Conservation (phyloP, 1,140 invertebrate species). For the Plutomurus gul region DNA sequence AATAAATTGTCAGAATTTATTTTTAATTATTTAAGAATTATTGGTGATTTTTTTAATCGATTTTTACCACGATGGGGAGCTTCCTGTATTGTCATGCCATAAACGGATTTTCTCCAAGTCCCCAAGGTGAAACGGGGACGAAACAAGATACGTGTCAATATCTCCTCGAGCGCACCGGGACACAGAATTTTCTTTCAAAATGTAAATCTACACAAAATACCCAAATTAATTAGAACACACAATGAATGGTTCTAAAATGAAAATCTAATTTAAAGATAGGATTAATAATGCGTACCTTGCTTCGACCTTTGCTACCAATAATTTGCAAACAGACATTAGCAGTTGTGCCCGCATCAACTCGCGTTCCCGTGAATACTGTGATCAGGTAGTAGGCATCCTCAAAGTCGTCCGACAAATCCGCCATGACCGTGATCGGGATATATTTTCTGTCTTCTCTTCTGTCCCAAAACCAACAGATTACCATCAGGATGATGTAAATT, state of each 20-base stretch:
- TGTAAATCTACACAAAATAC: background rate
- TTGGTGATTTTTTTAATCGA: no score
- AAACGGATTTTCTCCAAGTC: constrained; percentile 41
- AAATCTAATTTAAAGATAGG: background rate
- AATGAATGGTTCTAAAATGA: background rate
- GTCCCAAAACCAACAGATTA: constrained; percentile 27
- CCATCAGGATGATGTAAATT: background rate
- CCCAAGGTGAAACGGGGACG: constrained; percentile 33
- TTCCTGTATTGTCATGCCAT: constrained; percentile 41
- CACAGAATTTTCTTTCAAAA: background rate
- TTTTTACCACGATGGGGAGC: constrained; percentile 34
- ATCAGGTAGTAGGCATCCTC: constrained; percentile 29
- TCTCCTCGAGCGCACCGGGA: background rate
- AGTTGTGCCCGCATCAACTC: constrained; percentile 35
- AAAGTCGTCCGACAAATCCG: constrained; percentile 28
- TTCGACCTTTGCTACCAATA: constrained; percentile 29
- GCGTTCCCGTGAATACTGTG: constrained; percentile 38
- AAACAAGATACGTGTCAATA: background rate
- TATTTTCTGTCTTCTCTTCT: background rate
- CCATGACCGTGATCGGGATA: constrained; percentile 37
- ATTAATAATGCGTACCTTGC: no score
- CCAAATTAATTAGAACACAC: background rate
- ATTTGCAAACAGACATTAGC: constrained; percentile 32
- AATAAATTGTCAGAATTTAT: background rate
- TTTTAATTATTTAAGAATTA: background rate